A percentile compares a stretch with the other conserved stretches of the same genome.
Evolutionary conservation across 2,888 invertebrate species (phyloP).

Genomic region (Drosophila kanekoi): DNA sequence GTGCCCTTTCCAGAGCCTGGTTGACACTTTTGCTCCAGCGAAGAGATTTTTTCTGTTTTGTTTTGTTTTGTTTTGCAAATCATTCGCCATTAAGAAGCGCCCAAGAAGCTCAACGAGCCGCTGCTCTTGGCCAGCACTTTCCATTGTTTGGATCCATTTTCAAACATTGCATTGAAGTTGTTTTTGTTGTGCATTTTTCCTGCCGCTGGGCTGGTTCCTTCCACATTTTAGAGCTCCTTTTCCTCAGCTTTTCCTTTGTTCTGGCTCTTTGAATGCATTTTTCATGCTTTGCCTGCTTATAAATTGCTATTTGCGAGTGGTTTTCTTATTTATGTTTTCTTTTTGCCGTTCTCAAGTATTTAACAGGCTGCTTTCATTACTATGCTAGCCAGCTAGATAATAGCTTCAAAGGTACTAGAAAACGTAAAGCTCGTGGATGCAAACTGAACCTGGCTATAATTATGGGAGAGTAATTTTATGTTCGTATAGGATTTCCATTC

Average conservation of each 20-base stretch:
- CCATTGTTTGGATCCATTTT: slow-evolving; percentile 33
- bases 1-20: background rate
- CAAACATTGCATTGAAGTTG: slow-evolving; percentile 25
- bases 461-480: too few relatives aligned
- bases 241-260: slow-evolving; percentile 25
- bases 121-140: slow-evolving; percentile 17
- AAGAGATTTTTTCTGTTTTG: slow-evolving; percentile 18
- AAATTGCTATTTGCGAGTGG: slow-evolving; percentile 11
- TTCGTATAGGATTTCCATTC: too few relatives aligned
- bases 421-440: background rate
- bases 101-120: slow-evolving; percentile 19
- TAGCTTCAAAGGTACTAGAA: too few relatives aligned
- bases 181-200: slow-evolving; percentile 11
- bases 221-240: background rate
- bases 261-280: slow-evolving; percentile 51
- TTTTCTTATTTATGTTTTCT: background rate
- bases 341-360: background rate
- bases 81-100: slow-evolving; percentile 51
- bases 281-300: slow-evolving; percentile 37
- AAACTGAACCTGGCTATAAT: too few relatives aligned
- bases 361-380: slow-evolving; percentile 10
- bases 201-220: slow-evolving; percentile 21
- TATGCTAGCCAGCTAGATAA: background rate
- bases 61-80: slow-evolving; percentile 26
- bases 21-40: slow-evolving; percentile 18